Percentiles rank a stretch among this genome's conserved stretches.
Evolutionary conservation across 2,797 vertebrate genomes (phyloP).

Genomic region (Nyctalus aviator): DNA sequence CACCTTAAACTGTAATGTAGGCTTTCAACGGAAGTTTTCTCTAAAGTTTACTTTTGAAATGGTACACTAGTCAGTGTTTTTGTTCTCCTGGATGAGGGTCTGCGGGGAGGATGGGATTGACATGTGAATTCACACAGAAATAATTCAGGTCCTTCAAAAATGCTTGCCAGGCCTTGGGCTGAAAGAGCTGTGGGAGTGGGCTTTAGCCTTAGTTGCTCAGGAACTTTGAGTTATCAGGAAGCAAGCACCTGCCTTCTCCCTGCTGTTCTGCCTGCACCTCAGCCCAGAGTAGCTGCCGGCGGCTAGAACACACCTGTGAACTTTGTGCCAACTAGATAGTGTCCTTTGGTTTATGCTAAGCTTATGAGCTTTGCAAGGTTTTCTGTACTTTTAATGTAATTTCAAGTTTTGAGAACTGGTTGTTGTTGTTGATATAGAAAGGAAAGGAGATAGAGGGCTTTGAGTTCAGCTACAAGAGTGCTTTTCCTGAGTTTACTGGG

Average conservation of each 20-base stretch:
- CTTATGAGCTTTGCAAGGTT: background rate
- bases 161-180: background rate
- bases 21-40: background rate
- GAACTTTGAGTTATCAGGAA: background rate
- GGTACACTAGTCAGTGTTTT: background rate
- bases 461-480: background rate
- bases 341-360: background rate
- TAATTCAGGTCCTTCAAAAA: background rate
- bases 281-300: background rate
- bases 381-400: background rate
- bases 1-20: background rate
- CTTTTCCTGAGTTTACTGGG: background rate
- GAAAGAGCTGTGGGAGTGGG: background rate
- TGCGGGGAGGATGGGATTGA: background rate
- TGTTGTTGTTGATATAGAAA: background rate
- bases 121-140: background rate
- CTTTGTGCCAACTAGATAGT: background rate
- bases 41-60: background rate
- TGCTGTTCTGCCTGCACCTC: background rate
- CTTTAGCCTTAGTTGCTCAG: background rate
- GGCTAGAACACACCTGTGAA: background rate
- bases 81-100: background rate
- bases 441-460: background rate
- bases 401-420: background rate
- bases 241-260: background rate